Conservation (phyloP, 2,888 invertebrate genomes). For the Pemphredon lugubris region DNA sequence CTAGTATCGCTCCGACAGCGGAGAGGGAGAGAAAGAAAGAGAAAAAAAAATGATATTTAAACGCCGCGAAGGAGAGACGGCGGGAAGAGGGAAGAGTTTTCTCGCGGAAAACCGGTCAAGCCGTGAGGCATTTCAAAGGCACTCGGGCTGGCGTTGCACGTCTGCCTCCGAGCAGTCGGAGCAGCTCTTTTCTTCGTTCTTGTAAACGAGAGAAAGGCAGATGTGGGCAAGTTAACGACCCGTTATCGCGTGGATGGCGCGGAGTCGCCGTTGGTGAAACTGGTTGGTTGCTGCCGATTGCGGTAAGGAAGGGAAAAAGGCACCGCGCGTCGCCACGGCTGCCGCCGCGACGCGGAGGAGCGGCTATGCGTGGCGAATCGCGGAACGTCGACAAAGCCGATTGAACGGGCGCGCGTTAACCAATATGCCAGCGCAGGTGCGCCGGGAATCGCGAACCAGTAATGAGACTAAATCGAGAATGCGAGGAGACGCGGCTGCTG, state of each 20-base stretch:
- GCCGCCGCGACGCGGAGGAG: neutral
- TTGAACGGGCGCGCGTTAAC: constrained; percentile 26
- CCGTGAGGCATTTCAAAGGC: constrained; percentile 27
- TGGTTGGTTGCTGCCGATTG: constrained; percentile 68
- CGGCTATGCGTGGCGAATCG: constrained; percentile 31
- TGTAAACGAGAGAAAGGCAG: constrained; percentile 73
- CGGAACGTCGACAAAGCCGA: constrained; percentile 26
- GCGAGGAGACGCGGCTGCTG: neutral
- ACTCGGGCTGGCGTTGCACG: constrained; percentile 16
- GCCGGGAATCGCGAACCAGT: neutral
- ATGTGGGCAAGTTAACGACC: constrained; percentile 77
- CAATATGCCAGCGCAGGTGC: constrained; percentile 34
- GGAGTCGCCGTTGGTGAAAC: constrained; percentile 62
- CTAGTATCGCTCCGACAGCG: too few species aligned
- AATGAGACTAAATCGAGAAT: neutral
- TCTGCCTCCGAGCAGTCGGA: constrained; percentile 20
- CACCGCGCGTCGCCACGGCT: neutral
- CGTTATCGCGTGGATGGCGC: constrained; percentile 71
- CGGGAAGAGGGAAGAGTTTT: constrained; percentile 10
- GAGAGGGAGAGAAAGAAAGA: neutral
- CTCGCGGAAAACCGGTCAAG: constrained; percentile 50
- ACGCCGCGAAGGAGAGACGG: neutral
- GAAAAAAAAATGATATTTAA: neutral
- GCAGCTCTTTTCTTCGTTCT: constrained; percentile 52
- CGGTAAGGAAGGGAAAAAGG: constrained; percentile 41